Conservation (phyloP, 2,797 vertebrate species). For the Platyrinchus mystaceus region DNA sequence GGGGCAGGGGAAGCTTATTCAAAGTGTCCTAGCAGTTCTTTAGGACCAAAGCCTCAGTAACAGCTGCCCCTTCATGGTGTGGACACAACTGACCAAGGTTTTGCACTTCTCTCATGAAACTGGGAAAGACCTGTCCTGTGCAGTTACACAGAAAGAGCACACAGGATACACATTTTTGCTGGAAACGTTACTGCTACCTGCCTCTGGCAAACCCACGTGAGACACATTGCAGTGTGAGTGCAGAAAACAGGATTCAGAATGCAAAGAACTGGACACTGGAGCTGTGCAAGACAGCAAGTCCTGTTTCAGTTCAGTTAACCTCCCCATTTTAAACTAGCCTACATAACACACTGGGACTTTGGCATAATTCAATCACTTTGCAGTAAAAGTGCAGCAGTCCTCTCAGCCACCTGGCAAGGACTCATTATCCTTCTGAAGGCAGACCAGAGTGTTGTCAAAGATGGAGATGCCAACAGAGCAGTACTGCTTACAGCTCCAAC, state of each 20-base stretch:
- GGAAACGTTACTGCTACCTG: rapidly evolving
- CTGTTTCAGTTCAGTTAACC: neutral
- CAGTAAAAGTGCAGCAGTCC: neutral
- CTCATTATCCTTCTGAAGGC: neutral
- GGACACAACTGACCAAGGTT: too few relatives aligned
- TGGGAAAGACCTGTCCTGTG: neutral
- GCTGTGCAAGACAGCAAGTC: neutral
- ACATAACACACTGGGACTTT: neutral
- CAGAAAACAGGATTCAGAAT: neutral
- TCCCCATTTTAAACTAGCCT: neutral
- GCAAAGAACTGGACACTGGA: neutral
- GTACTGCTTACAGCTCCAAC: neutral
- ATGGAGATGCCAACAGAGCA: neutral
- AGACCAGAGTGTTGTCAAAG: neutral
- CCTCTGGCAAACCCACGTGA: neutral
- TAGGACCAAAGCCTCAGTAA: neutral
- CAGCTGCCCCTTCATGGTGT: neutral
- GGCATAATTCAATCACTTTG: neutral
- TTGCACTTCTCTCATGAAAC: neutral
- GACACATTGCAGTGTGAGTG: rapidly evolving
- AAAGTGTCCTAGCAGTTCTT: neutral
- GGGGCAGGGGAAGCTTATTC: neutral
- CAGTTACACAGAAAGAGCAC: neutral
- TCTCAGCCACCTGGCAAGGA: neutral
- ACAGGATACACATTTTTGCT: neutral